These are phyloP conservation scores for Aurelia coerulea DNA, from an alignment of 30 jellyfish, hydroid and myxozoan species.

Conservation along the genomic window DNA sequence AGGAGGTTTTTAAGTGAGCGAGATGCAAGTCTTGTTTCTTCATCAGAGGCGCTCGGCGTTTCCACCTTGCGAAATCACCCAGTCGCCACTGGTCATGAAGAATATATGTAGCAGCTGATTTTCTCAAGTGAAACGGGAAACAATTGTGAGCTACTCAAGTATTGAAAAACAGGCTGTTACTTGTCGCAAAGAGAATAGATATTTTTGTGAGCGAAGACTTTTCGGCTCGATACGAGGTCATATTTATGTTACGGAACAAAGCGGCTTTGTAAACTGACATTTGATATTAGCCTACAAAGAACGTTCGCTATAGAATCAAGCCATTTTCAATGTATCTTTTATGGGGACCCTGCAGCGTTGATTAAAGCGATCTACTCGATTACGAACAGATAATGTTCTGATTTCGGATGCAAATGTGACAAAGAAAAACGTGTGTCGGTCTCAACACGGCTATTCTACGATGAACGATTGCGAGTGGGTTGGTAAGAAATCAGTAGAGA, in stretches of 20 bases:
- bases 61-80: too few relatives aligned
- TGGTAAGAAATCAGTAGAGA: too few relatives aligned
- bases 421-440: conserved; percentile 2
- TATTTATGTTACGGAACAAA: conserved; percentile 43
- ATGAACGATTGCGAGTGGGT: too few relatives aligned
- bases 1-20: too few relatives aligned
- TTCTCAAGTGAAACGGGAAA: conserved; percentile 16
- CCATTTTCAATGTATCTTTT: conserved; percentile 55
- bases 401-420: conserved; percentile 43
- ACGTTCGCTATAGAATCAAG: conserved; percentile 19
- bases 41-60: too few relatives aligned
- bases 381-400: conserved; percentile 32
- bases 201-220: conserved; percentile 13
- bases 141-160: conserved; percentile 23
- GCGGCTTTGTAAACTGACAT: conserved; percentile 50
- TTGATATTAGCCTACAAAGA: conserved; percentile 38
- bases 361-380: conserved; percentile 21
- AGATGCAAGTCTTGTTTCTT: too few relatives aligned
- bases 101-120: conserved; percentile 29
- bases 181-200: conserved; percentile 14
- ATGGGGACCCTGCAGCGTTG: conserved; percentile 33
- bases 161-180: conserved; percentile 41
- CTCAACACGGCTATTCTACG: too few relatives aligned
- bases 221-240: conserved; percentile 56
- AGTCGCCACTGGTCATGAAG: too few relatives aligned